Evolutionary conservation across 2,888 invertebrate species (phyloP).

Genomic region (Plebejus anna): DNA sequence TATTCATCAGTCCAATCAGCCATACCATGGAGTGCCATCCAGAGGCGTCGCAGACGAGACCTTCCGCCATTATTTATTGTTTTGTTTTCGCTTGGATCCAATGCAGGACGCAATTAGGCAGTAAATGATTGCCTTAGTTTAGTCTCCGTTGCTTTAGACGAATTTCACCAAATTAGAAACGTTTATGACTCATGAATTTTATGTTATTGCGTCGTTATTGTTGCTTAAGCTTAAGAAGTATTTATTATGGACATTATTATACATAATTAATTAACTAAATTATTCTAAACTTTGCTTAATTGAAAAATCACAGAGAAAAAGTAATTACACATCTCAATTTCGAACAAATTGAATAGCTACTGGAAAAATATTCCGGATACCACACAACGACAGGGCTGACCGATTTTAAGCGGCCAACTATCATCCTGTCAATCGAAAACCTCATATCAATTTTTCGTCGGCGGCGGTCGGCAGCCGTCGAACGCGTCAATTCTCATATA

Average conservation of each 20-base stretch:
- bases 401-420: conserved; percentile 28
- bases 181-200: conserved; percentile 16
- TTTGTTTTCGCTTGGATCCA: conserved; percentile 35
- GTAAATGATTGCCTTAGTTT: conserved; percentile 68
- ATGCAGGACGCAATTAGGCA: conserved; percentile 47
- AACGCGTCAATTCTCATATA: conserved; percentile 44
- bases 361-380: background rate
- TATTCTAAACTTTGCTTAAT: too few species aligned
- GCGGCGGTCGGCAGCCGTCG: conserved; percentile 52
- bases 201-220: background rate
- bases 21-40: conserved; percentile 62
- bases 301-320: too few species aligned
- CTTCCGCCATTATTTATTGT: conserved; percentile 40
- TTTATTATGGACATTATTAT: background rate
- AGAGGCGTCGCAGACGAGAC: conserved; percentile 66
- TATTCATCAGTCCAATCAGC: conserved; percentile 76
- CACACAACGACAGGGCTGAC: conserved; percentile 1
- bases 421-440: conserved; percentile 30
- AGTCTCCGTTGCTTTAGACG: conserved; percentile 48
- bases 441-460: conserved; percentile 18
- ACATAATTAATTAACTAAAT: too few species aligned
- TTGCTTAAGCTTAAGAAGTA: too few species aligned
- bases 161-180: conserved; percentile 25
- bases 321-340: too few species aligned
- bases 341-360: background rate